phyloP scores from a whole-genome alignment of 2,888 invertebrate genomes.

The Drosophila kanekoi region DNA sequence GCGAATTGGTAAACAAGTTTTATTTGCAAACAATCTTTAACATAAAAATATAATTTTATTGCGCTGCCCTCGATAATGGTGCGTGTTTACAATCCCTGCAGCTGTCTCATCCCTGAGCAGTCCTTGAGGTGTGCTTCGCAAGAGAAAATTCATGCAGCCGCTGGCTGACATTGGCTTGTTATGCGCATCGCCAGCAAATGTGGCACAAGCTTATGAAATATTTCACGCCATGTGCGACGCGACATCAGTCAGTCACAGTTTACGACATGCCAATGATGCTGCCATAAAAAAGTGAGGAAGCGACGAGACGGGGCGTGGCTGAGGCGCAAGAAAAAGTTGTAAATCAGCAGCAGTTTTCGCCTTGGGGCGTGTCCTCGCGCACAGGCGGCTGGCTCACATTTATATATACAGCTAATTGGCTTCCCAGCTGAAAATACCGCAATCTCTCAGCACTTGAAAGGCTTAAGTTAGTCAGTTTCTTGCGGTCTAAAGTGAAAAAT shows the following conservation, averaged over 20 bases:
- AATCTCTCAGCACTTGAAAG: constrained; percentile 54
- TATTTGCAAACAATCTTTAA: background rate
- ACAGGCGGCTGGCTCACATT: constrained; percentile 18
- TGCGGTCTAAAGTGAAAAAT: constrained; percentile 62
- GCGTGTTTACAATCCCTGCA: constrained; percentile 65
- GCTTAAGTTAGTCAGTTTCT: constrained; percentile 41
- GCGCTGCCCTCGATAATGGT: constrained; percentile 18
- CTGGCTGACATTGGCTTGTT: constrained; percentile 59
- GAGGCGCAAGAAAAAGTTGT: constrained; percentile 36
- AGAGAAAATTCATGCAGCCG: constrained; percentile 50
- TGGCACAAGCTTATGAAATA: constrained; percentile 68
- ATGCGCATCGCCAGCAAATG: constrained; percentile 69
- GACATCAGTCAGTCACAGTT: constrained; percentile 67
- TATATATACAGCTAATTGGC: constrained; percentile 55
- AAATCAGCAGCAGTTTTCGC: constrained; percentile 35
- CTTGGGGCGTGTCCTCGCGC: background rate
- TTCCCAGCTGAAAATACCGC: constrained; percentile 36
- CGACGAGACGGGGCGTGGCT: background rate
- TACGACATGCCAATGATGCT: constrained; percentile 78
- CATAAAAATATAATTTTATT: background rate
- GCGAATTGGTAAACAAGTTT: too few species aligned
- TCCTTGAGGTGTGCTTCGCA: constrained; percentile 16
- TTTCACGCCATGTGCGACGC: constrained; percentile 56
- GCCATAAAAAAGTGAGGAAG: constrained; percentile 56
- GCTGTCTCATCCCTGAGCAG: constrained; percentile 39